These are phyloP conservation scores for Hydrotaea diabolus DNA, from an alignment of 2,888 invertebrate genomes.

Conservation along the genomic window DNA sequence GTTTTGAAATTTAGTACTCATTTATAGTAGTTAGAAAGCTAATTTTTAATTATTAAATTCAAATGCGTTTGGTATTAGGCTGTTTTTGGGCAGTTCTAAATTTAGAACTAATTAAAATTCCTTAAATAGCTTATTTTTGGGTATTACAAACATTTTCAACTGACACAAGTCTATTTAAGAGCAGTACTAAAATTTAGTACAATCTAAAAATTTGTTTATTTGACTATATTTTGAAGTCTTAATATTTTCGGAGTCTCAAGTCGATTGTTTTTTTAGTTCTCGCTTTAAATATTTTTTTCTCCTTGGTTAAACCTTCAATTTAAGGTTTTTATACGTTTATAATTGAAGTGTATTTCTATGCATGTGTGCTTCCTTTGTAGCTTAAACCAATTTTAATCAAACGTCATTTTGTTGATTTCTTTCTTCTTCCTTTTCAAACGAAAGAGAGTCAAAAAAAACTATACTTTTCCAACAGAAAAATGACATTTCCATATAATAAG, in stretches of 20 bases:
- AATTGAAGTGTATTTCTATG: constrained; percentile 21
- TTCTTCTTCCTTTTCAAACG: constrained; percentile 3
- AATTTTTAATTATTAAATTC: too few relatives aligned
- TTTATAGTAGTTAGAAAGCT: too few relatives aligned
- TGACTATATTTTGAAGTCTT: too few relatives aligned
- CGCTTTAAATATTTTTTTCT: not conserved
- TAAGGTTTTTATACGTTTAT: not conserved
- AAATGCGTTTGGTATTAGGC: not conserved
- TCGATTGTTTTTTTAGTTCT: not conserved
- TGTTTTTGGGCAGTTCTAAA: not conserved
- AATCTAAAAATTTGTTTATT: not conserved
- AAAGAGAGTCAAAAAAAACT: too few relatives aligned
- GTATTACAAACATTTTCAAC: too few relatives aligned
- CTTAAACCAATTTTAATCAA: constrained; percentile 56
- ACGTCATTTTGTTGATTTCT: constrained; percentile 45
- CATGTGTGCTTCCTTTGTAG: not conserved
- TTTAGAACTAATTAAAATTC: too few relatives aligned
- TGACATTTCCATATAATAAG: constrained; percentile 67
- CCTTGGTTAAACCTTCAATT: not conserved
- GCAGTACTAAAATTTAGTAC: constrained; percentile 14
- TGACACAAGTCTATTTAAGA: not conserved
- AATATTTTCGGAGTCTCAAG: too few relatives aligned
- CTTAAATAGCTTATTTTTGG: too few relatives aligned
- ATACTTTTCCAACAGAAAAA: constrained; percentile 46
- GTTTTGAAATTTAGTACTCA: constrained; percentile 29